Base-by-base conservation (phyloP, 1,140 invertebrate species). In the Temnothorax nylanderi region DNA sequence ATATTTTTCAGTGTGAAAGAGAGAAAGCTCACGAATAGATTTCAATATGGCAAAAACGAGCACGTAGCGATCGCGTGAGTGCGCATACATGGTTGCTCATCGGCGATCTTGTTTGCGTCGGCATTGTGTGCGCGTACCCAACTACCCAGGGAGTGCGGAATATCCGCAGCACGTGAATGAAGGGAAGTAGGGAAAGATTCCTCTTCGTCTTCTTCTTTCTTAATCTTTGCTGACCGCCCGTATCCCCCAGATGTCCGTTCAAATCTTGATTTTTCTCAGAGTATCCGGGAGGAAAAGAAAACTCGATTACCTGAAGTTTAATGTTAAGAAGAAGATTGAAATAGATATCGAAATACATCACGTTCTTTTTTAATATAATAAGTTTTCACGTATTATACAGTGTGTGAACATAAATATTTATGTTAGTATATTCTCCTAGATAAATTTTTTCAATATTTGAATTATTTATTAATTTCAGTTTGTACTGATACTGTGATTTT, bases 241-340 rank as follows among this genome's bases (percentile, higher is more conserved):
- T 51, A 80, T 51, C 47, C 32, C 37, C 21, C 34, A 60, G 13
- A 49, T 69, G 51, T 82, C 51, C 51, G 60, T 34, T 58, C 37
- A 64, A 87, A 75, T 91, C 86, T 86, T 86, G 80, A 88, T 60
- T 87, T 26, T 90, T 90, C 44, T 58, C 49, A 54, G 54, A 86
- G 10, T 51, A 51, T 26, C 34, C 10, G 32, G 51, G 58, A 87
- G 78, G 85, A 88, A 71, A 77, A 82, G 89, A 86, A 88, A 88
- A 91, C 88, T 80, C 72, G 26, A 75, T 74, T 74, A 82, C 6
- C 18, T 18, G 5, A 60, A 82, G 51, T 82, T 82, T 47, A 78
- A 62, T 8, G n/a, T 54, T 51, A n/a, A 65, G 51, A 32, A 3
- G 13, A 34, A 58, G 8, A 58, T 71, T 34, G 64, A 81, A 41